Percentiles rank a stretch among this genome's conserved stretches.
phyloP scores from a whole-genome alignment of 2,888 invertebrate species.

The Amphipoea oculea region DNA sequence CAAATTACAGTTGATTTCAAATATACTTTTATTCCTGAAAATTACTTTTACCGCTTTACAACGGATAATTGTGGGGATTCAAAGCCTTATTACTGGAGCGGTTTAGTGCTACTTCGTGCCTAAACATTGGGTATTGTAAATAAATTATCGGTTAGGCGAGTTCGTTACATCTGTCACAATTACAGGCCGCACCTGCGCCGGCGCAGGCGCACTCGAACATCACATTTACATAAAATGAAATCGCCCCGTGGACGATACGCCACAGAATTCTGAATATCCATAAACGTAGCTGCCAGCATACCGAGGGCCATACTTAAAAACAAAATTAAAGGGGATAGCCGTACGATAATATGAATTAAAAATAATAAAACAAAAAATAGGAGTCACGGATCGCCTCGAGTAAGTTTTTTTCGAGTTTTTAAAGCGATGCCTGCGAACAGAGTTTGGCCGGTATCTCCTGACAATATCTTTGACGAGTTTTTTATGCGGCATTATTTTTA shows the following conservation, averaged over 20 bases:
- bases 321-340: conserved; percentile 91
- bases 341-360: conserved; percentile 91
- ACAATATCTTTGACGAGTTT: conserved; percentile 91
- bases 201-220: conserved; percentile 66
- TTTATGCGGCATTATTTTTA: conserved; percentile 90
- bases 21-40: conserved; percentile 24
- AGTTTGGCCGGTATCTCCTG: conserved; percentile 86
- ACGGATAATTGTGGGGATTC: conserved; percentile 52
- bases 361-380: conserved; percentile 90
- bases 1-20: conserved; percentile 3
- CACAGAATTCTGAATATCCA: conserved; percentile 89
- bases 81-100: conserved; percentile 55
- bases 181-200: conserved; percentile 78
- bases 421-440: conserved; percentile 88
- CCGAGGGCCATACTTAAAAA: conserved; percentile 90
- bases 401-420: conserved; percentile 85
- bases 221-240: conserved; percentile 88
- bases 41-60: conserved; percentile 52
- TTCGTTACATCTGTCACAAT: conserved; percentile 85
- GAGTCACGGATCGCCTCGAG: conserved; percentile 90
- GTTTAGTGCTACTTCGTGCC: conserved; percentile 59
- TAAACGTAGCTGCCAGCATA: conserved; percentile 90
- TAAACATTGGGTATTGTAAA: conserved; percentile 67
- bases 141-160: conserved; percentile 64
- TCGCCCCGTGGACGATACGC: conserved; percentile 84